A percentile compares a stretch with the other conserved stretches of the same genome.
Evolutionary conservation across 1,140 invertebrate species (phyloP).

Genomic region (Plutomurus gul): DNA sequence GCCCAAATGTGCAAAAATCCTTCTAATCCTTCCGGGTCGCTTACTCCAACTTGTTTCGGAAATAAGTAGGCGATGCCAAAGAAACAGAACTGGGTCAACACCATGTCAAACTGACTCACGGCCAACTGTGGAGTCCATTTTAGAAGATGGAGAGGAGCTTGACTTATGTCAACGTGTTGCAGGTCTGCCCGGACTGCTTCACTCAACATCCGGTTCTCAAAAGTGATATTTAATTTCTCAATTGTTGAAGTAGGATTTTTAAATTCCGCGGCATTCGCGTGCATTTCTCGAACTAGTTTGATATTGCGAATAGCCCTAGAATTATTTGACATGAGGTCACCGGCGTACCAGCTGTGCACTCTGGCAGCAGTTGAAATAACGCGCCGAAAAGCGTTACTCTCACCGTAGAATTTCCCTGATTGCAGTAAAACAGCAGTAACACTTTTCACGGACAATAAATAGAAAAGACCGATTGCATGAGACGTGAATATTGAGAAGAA

Average conservation of each 20-base stretch:
- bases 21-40: constrained; percentile 1
- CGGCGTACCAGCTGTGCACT: constrained; percentile 26
- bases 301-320: constrained; percentile 14
- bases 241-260: background rate
- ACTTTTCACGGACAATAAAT: constrained; percentile 29
- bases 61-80: constrained; percentile 44
- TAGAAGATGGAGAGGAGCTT: constrained; percentile 23
- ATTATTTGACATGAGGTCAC: constrained; percentile 19
- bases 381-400: constrained; percentile 9
- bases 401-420: constrained; percentile 11
- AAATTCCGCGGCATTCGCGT: background rate
- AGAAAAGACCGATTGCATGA: background rate
- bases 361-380: constrained; percentile 2
- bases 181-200: constrained; percentile 38
- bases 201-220: background rate
- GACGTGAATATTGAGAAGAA: constrained; percentile 30
- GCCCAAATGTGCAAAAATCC: constrained; percentile 48
- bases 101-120: constrained; percentile 50
- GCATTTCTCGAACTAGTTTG: constrained; percentile 33
- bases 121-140: constrained; percentile 35
- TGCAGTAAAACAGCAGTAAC: constrained; percentile 21
- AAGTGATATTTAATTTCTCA: background rate
- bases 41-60: constrained; percentile 29
- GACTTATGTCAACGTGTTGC: background rate
- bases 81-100: constrained; percentile 46